Conservation (phyloP, 2,888 invertebrate species). For the Pheosia gnoma region DNA sequence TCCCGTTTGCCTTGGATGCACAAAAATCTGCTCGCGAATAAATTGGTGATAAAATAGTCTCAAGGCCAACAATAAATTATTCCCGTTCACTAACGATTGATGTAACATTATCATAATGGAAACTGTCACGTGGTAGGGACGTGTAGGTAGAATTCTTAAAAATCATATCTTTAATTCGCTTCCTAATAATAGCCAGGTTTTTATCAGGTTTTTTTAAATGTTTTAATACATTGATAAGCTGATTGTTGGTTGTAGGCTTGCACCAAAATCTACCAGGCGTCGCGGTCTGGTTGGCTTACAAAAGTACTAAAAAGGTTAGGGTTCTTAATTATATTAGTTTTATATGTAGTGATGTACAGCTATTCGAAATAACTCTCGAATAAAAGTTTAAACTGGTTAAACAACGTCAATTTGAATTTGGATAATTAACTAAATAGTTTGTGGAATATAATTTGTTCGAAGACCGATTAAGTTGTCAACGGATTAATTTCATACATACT, state of each 20-base stretch:
- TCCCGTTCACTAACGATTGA: conserved; percentile 3
- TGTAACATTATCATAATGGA: background rate
- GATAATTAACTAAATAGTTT: conserved; percentile 49
- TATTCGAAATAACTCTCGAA: background rate
- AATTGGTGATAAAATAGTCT: conserved; percentile 7
- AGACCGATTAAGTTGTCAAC: conserved; percentile 30
- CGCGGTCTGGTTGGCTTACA: too few species aligned
- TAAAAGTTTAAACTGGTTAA: conserved; percentile 23
- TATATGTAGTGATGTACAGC: too few species aligned
- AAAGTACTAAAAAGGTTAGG: too few species aligned
- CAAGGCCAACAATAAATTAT: conserved; percentile 18
- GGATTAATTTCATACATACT: conserved; percentile 18
- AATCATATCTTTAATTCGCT: too few species aligned
- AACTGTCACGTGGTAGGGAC: background rate
- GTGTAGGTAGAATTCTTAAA: background rate
- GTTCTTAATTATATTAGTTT: too few species aligned
- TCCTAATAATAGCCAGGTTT: too few species aligned
- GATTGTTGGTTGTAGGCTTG: too few species aligned
- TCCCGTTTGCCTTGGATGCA: conserved; percentile 29
- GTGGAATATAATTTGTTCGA: conserved; percentile 40
- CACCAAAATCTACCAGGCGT: too few species aligned
- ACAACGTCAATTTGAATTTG: conserved; percentile 41
- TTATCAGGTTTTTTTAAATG: too few species aligned
- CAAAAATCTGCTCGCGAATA: conserved; percentile 9
- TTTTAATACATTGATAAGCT: too few species aligned